Conservation (phyloP, 2,888 invertebrate genomes). For the Drepana falcataria region DNA sequence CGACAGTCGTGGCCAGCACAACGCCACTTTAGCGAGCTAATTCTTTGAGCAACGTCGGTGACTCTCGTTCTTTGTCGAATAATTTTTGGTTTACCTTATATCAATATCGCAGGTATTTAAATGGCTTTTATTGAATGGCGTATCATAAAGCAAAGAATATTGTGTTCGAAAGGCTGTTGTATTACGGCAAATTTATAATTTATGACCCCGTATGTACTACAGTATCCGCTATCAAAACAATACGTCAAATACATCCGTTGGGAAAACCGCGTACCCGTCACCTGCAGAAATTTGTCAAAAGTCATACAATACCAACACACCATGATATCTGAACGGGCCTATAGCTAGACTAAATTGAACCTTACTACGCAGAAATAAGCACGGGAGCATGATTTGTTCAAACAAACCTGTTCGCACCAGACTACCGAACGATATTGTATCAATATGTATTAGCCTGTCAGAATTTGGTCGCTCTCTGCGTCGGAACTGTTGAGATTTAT, state of each 20-base stretch:
- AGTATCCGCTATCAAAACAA: constrained; percentile 65
- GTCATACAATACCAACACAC: constrained; percentile 44
- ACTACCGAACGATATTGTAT: constrained; percentile 49
- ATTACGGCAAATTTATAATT: constrained; percentile 43
- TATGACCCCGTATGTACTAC: constrained; percentile 49
- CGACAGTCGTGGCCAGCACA: no score
- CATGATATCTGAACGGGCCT: constrained; percentile 15
- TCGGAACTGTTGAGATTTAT: constrained; percentile 58
- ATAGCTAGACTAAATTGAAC: constrained; percentile 21
- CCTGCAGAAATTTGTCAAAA: constrained; percentile 77
- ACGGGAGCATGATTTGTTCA: constrained; percentile 1
- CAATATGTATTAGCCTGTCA: constrained; percentile 64
- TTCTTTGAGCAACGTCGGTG: no score
- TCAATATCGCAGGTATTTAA: no score
- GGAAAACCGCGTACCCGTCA: constrained; percentile 65
- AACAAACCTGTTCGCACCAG: constrained; percentile 20
- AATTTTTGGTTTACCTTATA: no score
- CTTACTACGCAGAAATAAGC: constrained; percentile 15
- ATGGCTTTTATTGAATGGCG: no score
- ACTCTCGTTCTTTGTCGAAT: no score
- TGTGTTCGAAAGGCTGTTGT: no score
- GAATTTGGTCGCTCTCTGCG: constrained; percentile 48
- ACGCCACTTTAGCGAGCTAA: no score
- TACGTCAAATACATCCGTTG: constrained; percentile 71
- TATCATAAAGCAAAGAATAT: no score